Conservation (phyloP, 92 coral and sea anemone species). For the Galaxea fascicularis region DNA sequence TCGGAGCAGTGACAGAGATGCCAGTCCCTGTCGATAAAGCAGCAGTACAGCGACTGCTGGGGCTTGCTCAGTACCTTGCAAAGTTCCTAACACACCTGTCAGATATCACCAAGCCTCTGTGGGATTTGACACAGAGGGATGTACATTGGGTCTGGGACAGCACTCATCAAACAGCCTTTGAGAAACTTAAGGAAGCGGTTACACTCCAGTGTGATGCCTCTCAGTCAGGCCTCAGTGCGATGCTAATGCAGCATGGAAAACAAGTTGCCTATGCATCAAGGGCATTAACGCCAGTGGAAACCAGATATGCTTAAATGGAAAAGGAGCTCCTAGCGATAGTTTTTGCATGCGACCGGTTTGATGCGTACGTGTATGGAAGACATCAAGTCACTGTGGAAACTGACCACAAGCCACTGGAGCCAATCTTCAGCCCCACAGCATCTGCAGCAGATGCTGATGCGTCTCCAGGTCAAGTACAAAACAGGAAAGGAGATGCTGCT, state of each 20-base stretch:
- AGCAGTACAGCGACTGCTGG: too few species aligned
- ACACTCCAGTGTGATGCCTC: too few species aligned
- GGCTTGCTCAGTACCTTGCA: too few species aligned
- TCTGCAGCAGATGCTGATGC: slow-evolving; percentile 43
- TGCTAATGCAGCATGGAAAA: neutral
- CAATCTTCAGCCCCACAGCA: slow-evolving; percentile 57
- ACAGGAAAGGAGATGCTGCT: slow-evolving; percentile 26
- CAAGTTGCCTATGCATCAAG: too few species aligned
- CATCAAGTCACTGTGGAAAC: too few species aligned
- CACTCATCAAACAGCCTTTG: neutral
- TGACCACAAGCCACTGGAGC: too few species aligned
- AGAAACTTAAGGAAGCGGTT: neutral
- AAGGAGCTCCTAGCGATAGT: slow-evolving; percentile 66
- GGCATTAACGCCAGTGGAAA: too few species aligned
- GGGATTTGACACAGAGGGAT: slow-evolving; percentile 26
- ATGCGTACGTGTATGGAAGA: too few species aligned
- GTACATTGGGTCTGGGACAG: slow-evolving; percentile 2
- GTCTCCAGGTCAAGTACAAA: neutral
- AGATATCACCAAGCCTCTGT: slow-evolving; percentile 65
- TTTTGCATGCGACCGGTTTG: too few species aligned
- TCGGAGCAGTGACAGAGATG: too few species aligned
- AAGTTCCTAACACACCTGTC: too few species aligned
- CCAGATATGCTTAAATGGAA: slow-evolving; percentile 53
- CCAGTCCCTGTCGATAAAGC: too few species aligned
- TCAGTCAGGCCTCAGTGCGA: neutral